These are phyloP conservation scores for Tanytarsus gracilentus DNA, from an alignment of 2,888 invertebrate genomes.

Conservation along the genomic window DNA sequence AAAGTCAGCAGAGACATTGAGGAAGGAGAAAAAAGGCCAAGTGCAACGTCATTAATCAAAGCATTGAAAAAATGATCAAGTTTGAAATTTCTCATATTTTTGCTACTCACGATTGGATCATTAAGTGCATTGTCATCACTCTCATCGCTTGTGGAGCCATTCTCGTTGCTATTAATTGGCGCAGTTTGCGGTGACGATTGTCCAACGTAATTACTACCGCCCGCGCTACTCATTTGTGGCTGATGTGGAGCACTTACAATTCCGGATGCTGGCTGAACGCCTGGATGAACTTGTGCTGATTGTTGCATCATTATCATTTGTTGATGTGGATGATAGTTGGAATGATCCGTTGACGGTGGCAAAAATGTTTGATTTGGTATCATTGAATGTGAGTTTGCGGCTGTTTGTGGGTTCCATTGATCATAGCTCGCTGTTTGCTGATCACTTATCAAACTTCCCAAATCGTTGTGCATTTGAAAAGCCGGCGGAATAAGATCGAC, in stretches of 20 bases:
- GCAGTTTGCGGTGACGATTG: slow-evolving; percentile 52
- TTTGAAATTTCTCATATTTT: not conserved
- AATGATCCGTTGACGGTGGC: slow-evolving; percentile 10
- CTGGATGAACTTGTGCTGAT: slow-evolving; percentile 34
- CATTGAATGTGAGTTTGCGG: slow-evolving; percentile 32
- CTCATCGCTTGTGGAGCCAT: slow-evolving; percentile 71
- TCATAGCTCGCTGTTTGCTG: slow-evolving; percentile 39
- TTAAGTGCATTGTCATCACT: slow-evolving; percentile 63
- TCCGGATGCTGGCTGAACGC: not conserved
- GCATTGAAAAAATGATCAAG: not conserved
- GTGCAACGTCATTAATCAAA: slow-evolving; percentile 7
- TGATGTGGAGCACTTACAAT: too few species aligned
- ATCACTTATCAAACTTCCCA: slow-evolving; percentile 48
- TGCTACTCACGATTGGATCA: slow-evolving; percentile 20
- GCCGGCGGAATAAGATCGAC: slow-evolving; percentile 50
- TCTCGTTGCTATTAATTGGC: slow-evolving; percentile 46
- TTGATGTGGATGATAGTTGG: slow-evolving; percentile 29
- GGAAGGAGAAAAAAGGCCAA: not conserved
- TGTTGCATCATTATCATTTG: slow-evolving; percentile 48
- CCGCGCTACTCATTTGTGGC: not conserved
- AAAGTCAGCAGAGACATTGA: too few species aligned
- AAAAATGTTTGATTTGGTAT: slow-evolving; percentile 22
- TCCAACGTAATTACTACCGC: slow-evolving; percentile 12
- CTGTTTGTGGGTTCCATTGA: slow-evolving; percentile 46
- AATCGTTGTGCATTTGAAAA: slow-evolving; percentile 45